phyloP scores from a whole-genome alignment of 2,113 vertebrate species.

The Scomber colias region DNA sequence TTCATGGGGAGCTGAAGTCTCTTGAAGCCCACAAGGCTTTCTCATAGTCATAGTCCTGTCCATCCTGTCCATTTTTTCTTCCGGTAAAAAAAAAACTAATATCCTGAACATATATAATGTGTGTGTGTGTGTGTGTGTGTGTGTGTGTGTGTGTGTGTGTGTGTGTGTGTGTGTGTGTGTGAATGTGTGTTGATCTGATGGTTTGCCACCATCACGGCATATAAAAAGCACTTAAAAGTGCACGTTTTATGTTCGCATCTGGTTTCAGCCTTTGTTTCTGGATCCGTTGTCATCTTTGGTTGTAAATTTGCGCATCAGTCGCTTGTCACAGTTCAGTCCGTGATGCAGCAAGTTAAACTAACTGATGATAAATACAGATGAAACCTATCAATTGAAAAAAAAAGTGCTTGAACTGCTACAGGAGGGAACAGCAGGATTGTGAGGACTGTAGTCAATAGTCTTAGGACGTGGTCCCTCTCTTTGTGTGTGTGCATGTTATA shows the following conservation, averaged over 20 bases:
- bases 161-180: no score
- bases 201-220: neutral
- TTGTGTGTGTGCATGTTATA: neutral
- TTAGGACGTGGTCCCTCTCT: constrained; percentile 77
- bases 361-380: constrained; percentile 44
- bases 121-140: no score
- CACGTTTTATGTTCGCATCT: constrained; percentile 26
- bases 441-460: constrained; percentile 27
- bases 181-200: constrained; percentile 19
- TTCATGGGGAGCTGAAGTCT: constrained; percentile 31
- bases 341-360: constrained; percentile 46
- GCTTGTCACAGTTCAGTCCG: constrained; percentile 46
- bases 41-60: constrained; percentile 26
- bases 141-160: neutral
- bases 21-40: neutral
- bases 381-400: constrained; percentile 41
- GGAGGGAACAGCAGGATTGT: constrained; percentile 50
- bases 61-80: constrained; percentile 23
- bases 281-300: constrained; percentile 83
- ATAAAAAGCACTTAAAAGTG: constrained; percentile 43
- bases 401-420: constrained; percentile 85
- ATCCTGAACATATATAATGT: constrained; percentile 1
- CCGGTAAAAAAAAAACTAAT: constrained; percentile 57
- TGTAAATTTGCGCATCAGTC: constrained; percentile 66
- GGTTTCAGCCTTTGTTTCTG: constrained; percentile 40